Base-by-base conservation (phyloP, 2,797 vertebrate species). In the Leptoclinus maculatus region DNA sequence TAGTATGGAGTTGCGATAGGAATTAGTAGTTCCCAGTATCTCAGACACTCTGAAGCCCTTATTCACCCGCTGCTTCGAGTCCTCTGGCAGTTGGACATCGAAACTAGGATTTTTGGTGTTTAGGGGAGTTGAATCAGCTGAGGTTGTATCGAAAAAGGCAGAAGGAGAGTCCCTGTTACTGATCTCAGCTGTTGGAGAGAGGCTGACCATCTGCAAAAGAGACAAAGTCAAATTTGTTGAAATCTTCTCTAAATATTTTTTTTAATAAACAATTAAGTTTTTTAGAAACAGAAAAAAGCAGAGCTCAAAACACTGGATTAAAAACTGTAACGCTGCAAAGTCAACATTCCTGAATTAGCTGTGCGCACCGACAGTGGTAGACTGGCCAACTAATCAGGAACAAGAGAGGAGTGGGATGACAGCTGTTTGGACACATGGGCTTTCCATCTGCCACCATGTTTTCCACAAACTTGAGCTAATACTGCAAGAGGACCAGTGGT, bases 151-250 rank as follows among this genome's bases (percentile, higher is more conserved):
- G 72, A 95, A 96, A 71, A 96, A 94, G 1, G 95, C 82, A 19
- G 95, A 92, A 71, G 97, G 95, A 7, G 95, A 94, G 80, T 97
- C 96, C 85, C 95, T 93, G 79, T 94, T 94, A 91, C 94, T 95
- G 60, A 94, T 87, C 88, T 98, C 97, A 83, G 98, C 95, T 32
- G 96, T 96, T 34, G 97, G 96, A 78, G 97, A 98, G 77, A 98
- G 94, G 79, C 86, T 96, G 94, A 97, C 95, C 83, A 95, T 97
- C 98, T 99, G 94, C 81, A 82, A 85, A 32, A 79, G 39, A 82
- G 25, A 84, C 13, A 89, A 66, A 72, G 45, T 60, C 1, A 80
- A n/a, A 78, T 2, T 21, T 25, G 32, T 59, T 73, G 70, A 41
- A 41, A 21, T 76, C 23, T 36, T 75, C 19, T 63, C 1, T 21